These are phyloP conservation scores for Perccottus glenii DNA, from an alignment of 2,113 vertebrate species.

Conservation along the genomic window DNA sequence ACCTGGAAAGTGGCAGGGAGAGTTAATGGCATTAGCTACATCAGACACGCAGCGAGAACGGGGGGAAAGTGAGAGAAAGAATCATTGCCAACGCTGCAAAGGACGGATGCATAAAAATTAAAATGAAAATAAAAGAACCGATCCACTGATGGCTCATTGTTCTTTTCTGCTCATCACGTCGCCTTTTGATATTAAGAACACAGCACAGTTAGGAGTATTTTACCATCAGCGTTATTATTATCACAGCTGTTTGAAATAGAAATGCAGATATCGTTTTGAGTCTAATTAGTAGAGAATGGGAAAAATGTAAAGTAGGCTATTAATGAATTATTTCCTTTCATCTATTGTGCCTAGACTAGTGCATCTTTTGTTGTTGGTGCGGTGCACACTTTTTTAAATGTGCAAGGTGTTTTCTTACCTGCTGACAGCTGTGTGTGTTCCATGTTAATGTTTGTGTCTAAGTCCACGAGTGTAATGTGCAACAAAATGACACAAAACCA, in stretches of 20 bases:
- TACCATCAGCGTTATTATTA: conserved; percentile 61
- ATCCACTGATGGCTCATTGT: conserved; percentile 66
- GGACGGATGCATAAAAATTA: conserved; percentile 48
- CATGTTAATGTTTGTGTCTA: not conserved
- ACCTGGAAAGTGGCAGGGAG: conserved; percentile 96
- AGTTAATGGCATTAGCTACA: conserved; percentile 88
- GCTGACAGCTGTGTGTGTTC: conserved; percentile 18
- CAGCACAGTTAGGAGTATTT: conserved; percentile 48
- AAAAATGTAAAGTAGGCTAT: conserved; percentile 59
- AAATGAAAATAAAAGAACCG: conserved; percentile 56
- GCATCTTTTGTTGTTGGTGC: conserved; percentile 63
- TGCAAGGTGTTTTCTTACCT: conserved; percentile 30
- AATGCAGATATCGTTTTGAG: conserved; percentile 70
- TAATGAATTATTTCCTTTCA: conserved; percentile 76
- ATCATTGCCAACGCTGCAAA: conserved; percentile 35
- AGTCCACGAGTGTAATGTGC: conserved; percentile 1
- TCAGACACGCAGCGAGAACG: conserved; percentile 80
- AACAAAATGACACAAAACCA: conserved; percentile 22
- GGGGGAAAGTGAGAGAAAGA: conserved; percentile 21
- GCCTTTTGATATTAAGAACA: conserved; percentile 54
- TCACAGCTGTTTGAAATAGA: conserved; percentile 63
- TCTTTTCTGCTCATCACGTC: conserved; percentile 51
- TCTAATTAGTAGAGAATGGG: conserved; percentile 73
- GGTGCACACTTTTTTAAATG: conserved; percentile 24
- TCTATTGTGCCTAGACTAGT: conserved; percentile 46